Evolutionary conservation across 2,113 vertebrate species (phyloP).

Genomic region (Plecotus auritus): DNA sequence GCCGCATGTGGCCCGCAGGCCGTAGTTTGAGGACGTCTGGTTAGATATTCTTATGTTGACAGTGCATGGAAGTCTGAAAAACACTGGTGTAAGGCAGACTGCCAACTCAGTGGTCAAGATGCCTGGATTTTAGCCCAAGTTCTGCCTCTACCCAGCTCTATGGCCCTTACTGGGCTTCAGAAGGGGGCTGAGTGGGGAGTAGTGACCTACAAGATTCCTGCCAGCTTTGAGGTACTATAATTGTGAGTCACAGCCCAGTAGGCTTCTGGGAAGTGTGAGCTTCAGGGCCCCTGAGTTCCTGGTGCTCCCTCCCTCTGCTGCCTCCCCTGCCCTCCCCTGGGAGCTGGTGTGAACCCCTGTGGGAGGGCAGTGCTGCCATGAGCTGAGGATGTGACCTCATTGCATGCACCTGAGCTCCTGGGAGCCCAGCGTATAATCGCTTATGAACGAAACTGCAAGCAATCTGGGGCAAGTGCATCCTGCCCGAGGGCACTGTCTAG

Average conservation of each 20-base stretch:
- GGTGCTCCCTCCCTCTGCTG: neutral
- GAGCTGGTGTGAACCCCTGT: neutral
- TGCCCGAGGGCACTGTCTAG: neutral
- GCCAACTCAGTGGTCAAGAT: neutral
- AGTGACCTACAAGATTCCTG: neutral
- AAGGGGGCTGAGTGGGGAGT: neutral
- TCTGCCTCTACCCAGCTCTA: neutral
- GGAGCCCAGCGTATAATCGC: neutral
- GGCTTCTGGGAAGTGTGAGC: neutral
- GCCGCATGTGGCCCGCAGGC: too few relatives aligned
- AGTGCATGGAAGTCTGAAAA: neutral
- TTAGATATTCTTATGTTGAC: neutral
- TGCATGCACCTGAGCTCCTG: neutral
- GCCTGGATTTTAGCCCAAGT: neutral
- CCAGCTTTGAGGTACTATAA: neutral
- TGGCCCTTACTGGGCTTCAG: neutral
- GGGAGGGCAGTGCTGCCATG: neutral
- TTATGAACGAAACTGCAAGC: neutral
- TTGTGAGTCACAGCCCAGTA: neutral
- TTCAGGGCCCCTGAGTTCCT: neutral
- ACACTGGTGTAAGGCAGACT: neutral
- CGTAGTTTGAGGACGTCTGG: too few relatives aligned
- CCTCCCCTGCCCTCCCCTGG: neutral
- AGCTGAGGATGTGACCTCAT: neutral
- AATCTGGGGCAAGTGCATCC: neutral